Evolutionary conservation across 2,113 vertebrate species (phyloP).

Genomic region (Polypterus bichir): DNA sequence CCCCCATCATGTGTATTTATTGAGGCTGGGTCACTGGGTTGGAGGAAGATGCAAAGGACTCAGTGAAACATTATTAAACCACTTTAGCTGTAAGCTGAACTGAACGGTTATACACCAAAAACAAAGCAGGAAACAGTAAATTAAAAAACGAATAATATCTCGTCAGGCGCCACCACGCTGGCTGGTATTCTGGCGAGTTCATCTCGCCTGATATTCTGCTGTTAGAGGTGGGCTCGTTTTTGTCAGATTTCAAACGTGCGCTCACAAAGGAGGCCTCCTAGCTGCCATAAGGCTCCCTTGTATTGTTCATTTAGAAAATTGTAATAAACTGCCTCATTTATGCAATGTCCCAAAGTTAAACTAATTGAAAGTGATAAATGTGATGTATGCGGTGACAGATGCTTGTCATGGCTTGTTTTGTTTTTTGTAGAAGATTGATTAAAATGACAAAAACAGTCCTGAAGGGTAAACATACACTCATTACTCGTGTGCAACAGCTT

Average conservation of each 20-base stretch:
- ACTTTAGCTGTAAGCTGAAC: too few species aligned
- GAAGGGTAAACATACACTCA: too few species aligned
- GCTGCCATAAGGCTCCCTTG: neutral
- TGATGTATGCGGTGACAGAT: neutral
- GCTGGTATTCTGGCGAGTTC: neutral
- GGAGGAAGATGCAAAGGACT: too few species aligned
- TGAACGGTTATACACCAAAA: too few species aligned
- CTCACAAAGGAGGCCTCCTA: neutral
- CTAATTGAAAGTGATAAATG: conserved; percentile 1
- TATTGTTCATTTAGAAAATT: conserved; percentile 1
- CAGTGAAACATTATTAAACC: too few species aligned
- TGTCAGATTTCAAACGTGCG: neutral
- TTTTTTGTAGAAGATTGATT: neutral
- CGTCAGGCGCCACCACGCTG: neutral
- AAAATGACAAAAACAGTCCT: neutral
- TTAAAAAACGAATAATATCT: too few species aligned
- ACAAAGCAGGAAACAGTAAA: too few species aligned
- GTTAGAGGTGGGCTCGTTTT: neutral
- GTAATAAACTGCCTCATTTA: neutral
- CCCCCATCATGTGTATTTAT: too few species aligned
- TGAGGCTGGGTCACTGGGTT: too few species aligned
- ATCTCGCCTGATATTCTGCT: neutral
- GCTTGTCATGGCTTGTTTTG: neutral
- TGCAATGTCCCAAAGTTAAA: conserved; percentile 1
- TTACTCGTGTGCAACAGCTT: too few species aligned